These are phyloP conservation scores for Struthidea cinerea DNA, from an alignment of 2,113 vertebrate genomes.

Conservation along the genomic window DNA sequence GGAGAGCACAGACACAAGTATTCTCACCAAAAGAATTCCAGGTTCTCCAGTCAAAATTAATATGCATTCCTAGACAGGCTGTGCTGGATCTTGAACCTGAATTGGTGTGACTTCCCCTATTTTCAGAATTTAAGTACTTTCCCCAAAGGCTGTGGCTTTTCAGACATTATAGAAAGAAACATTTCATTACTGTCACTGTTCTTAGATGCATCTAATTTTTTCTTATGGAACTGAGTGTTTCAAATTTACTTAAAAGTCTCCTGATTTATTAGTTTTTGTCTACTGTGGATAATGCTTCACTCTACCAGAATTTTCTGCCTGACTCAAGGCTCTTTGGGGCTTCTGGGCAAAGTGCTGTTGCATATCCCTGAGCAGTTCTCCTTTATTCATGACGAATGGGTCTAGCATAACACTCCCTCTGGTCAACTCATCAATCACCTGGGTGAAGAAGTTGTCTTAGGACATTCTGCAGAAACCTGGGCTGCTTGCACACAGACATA, in stretches of 20 bases:
- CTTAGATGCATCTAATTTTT: not conserved
- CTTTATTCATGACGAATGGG: not conserved
- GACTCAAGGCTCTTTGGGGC: not conserved
- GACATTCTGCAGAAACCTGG: not conserved
- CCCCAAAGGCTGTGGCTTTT: not conserved
- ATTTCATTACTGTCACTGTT: not conserved
- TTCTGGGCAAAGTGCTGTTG: not conserved
- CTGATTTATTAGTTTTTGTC: not conserved
- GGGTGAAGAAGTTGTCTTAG: not conserved
- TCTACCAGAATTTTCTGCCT: not conserved
- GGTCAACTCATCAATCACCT: not conserved
- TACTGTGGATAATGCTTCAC: not conserved
- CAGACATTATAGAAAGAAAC: not conserved
- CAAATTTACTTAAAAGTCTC: not conserved
- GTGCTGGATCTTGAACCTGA: not conserved
- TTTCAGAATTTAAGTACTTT: not conserved
- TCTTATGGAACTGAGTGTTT: not conserved
- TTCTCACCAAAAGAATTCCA: not conserved
- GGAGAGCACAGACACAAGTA: not conserved
- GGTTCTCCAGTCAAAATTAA: not conserved
- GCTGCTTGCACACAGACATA: not conserved
- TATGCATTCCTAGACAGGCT: not conserved
- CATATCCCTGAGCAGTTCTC: not conserved
- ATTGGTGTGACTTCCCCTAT: not conserved
- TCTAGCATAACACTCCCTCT: not conserved